Base-by-base conservation (phyloP, 2,888 invertebrate genomes). In the Epirrhoe tristata region DNA sequence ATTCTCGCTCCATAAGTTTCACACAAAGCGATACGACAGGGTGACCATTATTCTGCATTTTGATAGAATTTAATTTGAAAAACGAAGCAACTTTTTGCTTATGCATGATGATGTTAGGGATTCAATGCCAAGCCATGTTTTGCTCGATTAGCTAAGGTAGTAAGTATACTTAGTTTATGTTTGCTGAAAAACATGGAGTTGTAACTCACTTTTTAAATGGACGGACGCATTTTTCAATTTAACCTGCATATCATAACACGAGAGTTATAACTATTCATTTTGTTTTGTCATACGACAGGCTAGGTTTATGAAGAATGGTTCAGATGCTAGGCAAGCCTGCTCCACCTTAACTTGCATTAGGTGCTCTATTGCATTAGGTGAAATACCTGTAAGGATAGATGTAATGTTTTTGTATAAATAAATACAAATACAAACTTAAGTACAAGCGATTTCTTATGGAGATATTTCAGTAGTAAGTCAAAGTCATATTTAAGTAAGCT, bases 1-100 rank as follows among this genome's bases (percentile, higher is more conserved):
- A 54, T 69, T 68, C 67, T 71, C 76, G 74, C 72, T 73, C 69
- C 73, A 72, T 74, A 72, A 70, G 71, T 56, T 73, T 60, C 60
- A 57, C 67, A 76, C 76, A 76, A 76, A 74, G 74, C 73, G 72
- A 67, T 67, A 62, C 64, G 63, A 58, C 60, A 59, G 53, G 62
- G 68, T 70, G 69, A 67, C 76, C 63, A 64, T 63, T 59, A 62
- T 16, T 66, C 36, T 58, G 64, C 58, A 65, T 58, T 68, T 61
- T 64, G 58, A 55, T 32, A 17, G 63, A 48, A 69, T 69, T 52
- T 63, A 60, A 51, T 60, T 55, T 56, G 65, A 60, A 51, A 52
- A 36, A 58, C 36, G 53, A 24, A 51, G 43, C 48, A 57, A 63
- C 31, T 54, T 67, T 67, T 60, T 31, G 56, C 48, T 24, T 60